Base-by-base conservation (phyloP, 2,113 vertebrate genomes). In the Cyphomyrus plagiostoma region DNA sequence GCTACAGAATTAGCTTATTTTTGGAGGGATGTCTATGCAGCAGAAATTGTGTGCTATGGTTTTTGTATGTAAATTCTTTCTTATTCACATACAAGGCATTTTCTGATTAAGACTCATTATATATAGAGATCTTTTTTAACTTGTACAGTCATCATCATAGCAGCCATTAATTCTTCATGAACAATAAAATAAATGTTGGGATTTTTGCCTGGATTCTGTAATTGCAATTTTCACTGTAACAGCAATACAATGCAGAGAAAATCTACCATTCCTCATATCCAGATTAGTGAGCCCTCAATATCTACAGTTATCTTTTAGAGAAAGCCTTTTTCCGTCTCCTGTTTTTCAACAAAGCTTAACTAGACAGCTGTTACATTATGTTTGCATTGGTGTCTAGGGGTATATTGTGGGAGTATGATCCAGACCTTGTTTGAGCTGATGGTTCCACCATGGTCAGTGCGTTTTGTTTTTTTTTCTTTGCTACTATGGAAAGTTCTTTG, bases 401-500 rank as follows among this genome's bases (percentile, higher is more conserved):
- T 46, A 11, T 74, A 42, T 70, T 8, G 17, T 50, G 48, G 35
- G 62, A 58, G 90, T 90, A 90, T 90, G 87, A 91, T 89, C 86
- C 21, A 85, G 48, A 86, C 89, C 56, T 52, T 88, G 30, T 58
- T 56, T 39, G 52, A 90, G 86, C 11, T 30, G 83, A 66, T 26
- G 88, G 82, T 26, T 80, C 35, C 35, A 35, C 17, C 74, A 35
- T 7, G 45, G 70, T 11, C 21, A 4, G 39, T 58, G 50, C 21
- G 88, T 88, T 89, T 91, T 90, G 62, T 86, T 82, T 83, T 86
- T 83, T 86, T 89, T 74, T 35, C 35, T 35, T 49, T 46, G 46
- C 86, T 19, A 88, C 89, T 80, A 23, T 26, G 87, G 58, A 90
- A 90, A 89, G 92, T 95, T 96, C 96, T 96, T 96, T 95, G 95